Evolutionary conservation across 2,113 vertebrate species (phyloP).

Genomic region (Sander vitreus): DNA sequence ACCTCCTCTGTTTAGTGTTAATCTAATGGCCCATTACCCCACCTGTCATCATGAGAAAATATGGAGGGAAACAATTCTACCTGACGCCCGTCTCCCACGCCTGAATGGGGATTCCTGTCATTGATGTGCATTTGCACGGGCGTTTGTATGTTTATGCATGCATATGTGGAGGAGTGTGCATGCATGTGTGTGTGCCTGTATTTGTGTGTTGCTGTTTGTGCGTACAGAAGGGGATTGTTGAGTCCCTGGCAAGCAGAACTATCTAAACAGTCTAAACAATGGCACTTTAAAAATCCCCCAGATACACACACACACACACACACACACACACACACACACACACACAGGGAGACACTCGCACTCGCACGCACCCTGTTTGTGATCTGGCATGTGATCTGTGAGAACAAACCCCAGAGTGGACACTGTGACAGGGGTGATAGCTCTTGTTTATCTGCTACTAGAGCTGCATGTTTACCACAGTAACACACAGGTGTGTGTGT

Average conservation of each 20-base stretch:
- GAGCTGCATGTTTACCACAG: constrained; percentile 60
- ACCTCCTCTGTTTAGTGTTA: constrained; percentile 68
- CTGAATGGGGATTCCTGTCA: constrained; percentile 39
- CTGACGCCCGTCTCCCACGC: constrained; percentile 52
- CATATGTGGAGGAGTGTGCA: constrained; percentile 4
- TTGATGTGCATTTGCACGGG: neutral
- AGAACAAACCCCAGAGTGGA: constrained; percentile 75
- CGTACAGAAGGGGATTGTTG: constrained; percentile 45
- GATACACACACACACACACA: constrained; percentile 10
- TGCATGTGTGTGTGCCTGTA: constrained; percentile 7
- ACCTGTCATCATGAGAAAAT: constrained; percentile 69
- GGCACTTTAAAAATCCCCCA: constrained; percentile 61
- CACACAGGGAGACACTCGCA: neutral
- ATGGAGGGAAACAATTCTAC: constrained; percentile 46
- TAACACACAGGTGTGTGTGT: neutral
- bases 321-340: constrained; percentile 14
- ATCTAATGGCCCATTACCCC: constrained; percentile 77
- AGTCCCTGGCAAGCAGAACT: constrained; percentile 60
- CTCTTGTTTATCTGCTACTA: constrained; percentile 68
- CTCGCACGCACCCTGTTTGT: constrained; percentile 54
- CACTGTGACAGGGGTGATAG: constrained; percentile 60
- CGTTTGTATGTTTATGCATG: constrained; percentile 15
- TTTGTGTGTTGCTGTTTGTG: constrained; percentile 28
- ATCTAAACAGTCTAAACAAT: constrained; percentile 70
- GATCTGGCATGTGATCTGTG: constrained; percentile 72